Conservation (phyloP, 2,888 invertebrate species). For the Trissoscelio sp. region DNA sequence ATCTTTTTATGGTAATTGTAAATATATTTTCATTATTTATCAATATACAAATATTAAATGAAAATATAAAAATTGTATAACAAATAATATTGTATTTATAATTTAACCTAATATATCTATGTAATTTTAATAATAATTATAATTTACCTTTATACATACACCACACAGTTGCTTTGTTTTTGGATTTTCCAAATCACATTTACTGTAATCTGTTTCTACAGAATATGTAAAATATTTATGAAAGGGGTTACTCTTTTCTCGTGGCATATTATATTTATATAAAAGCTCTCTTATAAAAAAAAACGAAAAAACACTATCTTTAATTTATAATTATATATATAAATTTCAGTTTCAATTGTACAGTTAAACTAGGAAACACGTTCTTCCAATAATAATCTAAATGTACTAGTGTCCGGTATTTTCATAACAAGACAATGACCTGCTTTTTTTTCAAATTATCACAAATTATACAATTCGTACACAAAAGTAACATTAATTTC, state of each 20-base stretch:
- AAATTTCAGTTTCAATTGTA: background rate
- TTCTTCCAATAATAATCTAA: no score
- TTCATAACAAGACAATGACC: no score
- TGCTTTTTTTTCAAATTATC: no score
- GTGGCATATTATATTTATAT: conserved; percentile 1
- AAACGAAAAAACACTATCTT: background rate
- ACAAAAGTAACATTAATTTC: no score
- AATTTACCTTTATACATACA: conserved; percentile 21
- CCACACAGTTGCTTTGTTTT: conserved; percentile 16
- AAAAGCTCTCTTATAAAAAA: no score
- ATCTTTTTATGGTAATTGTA: background rate
- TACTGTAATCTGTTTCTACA: background rate
- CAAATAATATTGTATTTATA: no score
- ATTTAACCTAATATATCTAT: no score
- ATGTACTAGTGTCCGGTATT: no score
- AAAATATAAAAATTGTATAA: conserved; percentile 1
- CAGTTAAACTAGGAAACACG: background rate
- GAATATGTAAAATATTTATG: conserved; percentile 10
- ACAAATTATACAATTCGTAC: no score
- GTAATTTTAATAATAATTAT: background rate
- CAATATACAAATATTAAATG: conserved; percentile 1
- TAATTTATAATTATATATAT: background rate
- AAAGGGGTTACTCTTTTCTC: conserved; percentile 11
- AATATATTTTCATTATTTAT: no score
- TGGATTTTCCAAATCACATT: conserved; percentile 4